Evolutionary conservation across 2,797 vertebrate genomes (phyloP).

Genomic region (Acipenser oxyrinchus): DNA sequence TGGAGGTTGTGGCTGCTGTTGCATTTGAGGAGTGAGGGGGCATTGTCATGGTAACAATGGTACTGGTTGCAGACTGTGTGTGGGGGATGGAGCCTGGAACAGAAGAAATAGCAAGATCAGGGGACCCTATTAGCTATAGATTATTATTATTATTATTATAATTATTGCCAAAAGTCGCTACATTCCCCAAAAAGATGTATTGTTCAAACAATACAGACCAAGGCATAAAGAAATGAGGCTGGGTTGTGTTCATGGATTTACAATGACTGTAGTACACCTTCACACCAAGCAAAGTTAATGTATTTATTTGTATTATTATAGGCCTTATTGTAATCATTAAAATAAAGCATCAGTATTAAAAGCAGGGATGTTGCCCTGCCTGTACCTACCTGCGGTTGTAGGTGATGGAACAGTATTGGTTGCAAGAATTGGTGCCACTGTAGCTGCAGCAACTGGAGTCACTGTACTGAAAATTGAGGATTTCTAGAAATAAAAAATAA

Average conservation of each 20-base stretch:
- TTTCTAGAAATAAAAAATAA: constrained; percentile 59
- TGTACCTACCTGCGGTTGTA: constrained; percentile 73
- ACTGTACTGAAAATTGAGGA: constrained; percentile 85
- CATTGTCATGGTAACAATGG: constrained; percentile 96
- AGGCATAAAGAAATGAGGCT: no score
- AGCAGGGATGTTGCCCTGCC: no score
- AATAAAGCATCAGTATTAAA: background rate
- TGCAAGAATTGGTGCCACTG: constrained; percentile 92
- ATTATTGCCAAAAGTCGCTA: no score
- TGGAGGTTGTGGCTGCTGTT: constrained; percentile 87
- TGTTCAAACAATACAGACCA: no score
- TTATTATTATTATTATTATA: no score
- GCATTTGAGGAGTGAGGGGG: constrained; percentile 93
- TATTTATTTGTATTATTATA: no score
- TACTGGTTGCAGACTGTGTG: constrained; percentile 82
- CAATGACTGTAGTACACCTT: no score
- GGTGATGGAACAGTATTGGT: constrained; percentile 87
- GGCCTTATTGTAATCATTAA: no score
- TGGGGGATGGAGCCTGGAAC: constrained; percentile 78
- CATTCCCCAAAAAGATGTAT: no score
- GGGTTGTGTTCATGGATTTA: no score
- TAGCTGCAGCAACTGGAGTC: constrained; percentile 91
- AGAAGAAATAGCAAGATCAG: background rate
- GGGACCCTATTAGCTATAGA: no score
- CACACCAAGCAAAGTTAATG: no score